Percentiles rank a stretch among this genome's conserved stretches.
These are phyloP conservation scores for Seriola quinqueradiata DNA, from an alignment of 2,113 vertebrate genomes.

Conservation along the genomic window DNA sequence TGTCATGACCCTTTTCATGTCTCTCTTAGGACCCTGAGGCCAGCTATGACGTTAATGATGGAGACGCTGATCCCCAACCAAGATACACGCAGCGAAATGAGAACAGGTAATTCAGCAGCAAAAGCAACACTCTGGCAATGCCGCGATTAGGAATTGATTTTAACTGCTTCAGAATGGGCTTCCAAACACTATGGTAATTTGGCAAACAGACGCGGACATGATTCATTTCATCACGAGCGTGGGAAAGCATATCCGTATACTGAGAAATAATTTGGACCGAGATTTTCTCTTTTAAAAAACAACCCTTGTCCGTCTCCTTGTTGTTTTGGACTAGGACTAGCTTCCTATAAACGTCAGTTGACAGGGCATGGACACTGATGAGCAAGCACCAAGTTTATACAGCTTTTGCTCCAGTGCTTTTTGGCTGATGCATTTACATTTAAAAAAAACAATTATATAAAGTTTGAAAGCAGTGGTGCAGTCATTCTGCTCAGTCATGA, in stretches of 20 bases:
- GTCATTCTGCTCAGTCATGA: constrained; percentile 41
- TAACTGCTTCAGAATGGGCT: constrained; percentile 25
- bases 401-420: constrained; percentile 1
- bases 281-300: background rate
- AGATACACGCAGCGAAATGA: constrained; percentile 98
- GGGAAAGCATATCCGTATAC: background rate
- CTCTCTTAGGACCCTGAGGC: constrained; percentile 91
- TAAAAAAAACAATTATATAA: constrained; percentile 46
- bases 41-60: constrained; percentile 97
- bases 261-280: background rate
- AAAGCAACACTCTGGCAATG: constrained; percentile 3
- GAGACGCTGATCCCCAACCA: constrained; percentile 95
- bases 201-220: background rate
- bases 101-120: constrained; percentile 88
- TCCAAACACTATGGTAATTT: constrained; percentile 14
- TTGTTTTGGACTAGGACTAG: background rate
- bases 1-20: constrained; percentile 21
- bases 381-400: background rate
- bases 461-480: constrained; percentile 45
- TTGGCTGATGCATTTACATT: constrained; percentile 34
- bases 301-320: background rate
- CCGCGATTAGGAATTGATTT: background rate
- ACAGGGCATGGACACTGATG: constrained; percentile 18
- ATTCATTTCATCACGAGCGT: background rate
- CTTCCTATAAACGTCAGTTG: constrained; percentile 2